Percentiles rank a stretch among this genome's conserved stretches.
phyloP scores from a whole-genome alignment of 2,888 invertebrate genomes.

The Chouioia cunea region DNA sequence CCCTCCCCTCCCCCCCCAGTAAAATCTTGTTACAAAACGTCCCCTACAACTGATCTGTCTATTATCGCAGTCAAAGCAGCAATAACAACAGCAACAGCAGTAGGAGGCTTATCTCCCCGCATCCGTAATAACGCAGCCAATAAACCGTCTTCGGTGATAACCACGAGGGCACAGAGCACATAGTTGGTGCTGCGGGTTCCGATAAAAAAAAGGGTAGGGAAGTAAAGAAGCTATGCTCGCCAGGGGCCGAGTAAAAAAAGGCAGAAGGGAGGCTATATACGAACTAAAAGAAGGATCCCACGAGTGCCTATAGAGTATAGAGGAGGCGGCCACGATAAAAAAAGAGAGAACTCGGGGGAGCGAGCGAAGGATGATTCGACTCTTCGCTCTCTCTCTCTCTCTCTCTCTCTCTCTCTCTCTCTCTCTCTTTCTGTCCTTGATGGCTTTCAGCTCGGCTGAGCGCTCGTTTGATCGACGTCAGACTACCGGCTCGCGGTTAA shows the following conservation, averaged over 20 bases:
- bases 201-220: slow-evolving; percentile 32
- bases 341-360: slow-evolving; percentile 16
- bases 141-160: no score
- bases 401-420: not conserved
- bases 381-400: slow-evolving; percentile 8
- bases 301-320: not conserved
- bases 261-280: slow-evolving; percentile 4
- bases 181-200: not conserved
- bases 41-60: no score
- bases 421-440: slow-evolving; percentile 21
- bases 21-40: no score
- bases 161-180: slow-evolving; percentile 9
- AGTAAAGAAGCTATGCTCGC: slow-evolving; percentile 4
- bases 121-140: no score
- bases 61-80: no score
- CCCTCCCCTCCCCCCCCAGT: no score
- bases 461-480: no score
- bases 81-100: no score
- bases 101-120: no score
- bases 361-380: slow-evolving; percentile 27
- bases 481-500: no score
- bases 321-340: slow-evolving; percentile 6
- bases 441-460: slow-evolving; percentile 11
- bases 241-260: slow-evolving; percentile 18
- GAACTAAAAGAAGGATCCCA: slow-evolving; percentile 9